Evolutionary conservation across 2,797 vertebrate species (phyloP).

Genomic region (Sebastiscus albofasciatus): DNA sequence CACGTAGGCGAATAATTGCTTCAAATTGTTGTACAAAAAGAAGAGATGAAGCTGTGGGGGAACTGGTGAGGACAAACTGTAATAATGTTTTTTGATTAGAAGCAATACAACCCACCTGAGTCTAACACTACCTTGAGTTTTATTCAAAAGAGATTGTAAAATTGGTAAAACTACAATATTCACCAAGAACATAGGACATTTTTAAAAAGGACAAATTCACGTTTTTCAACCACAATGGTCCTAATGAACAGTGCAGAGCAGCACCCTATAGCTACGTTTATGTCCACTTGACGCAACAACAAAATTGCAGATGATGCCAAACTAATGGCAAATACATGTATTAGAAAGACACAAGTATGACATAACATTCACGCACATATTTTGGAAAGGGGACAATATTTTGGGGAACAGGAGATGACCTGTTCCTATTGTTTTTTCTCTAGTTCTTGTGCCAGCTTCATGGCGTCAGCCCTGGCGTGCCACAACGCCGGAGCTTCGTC

Average conservation of each 20-base stretch:
- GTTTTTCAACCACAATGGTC: not conserved
- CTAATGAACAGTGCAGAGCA: not conserved
- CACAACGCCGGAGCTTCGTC: conserved; percentile 9
- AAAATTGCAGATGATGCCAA: not conserved
- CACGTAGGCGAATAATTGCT: not conserved
- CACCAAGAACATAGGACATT: not conserved
- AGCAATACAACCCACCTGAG: not conserved
- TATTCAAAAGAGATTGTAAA: conserved; percentile 1
- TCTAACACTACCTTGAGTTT: not conserved
- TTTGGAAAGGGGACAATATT: not conserved
- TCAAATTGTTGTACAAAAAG: not conserved
- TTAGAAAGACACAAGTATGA: not conserved
- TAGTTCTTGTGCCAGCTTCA: conserved; percentile 20
- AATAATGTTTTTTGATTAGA: conserved; percentile 17
- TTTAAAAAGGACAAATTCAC: not conserved
- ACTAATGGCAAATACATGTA: not conserved
- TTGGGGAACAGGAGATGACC: conserved; percentile 3
- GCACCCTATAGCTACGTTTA: not conserved
- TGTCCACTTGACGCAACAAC: not conserved
- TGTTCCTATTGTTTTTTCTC: not conserved
- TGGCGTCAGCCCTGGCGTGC: not conserved
- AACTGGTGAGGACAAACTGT: not conserved
- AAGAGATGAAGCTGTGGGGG: not conserved
- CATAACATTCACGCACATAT: not conserved
- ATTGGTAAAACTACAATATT: not conserved